Evolutionary conservation across 2,797 vertebrate species (phyloP).

Genomic region (Lateolabrax maculatus): DNA sequence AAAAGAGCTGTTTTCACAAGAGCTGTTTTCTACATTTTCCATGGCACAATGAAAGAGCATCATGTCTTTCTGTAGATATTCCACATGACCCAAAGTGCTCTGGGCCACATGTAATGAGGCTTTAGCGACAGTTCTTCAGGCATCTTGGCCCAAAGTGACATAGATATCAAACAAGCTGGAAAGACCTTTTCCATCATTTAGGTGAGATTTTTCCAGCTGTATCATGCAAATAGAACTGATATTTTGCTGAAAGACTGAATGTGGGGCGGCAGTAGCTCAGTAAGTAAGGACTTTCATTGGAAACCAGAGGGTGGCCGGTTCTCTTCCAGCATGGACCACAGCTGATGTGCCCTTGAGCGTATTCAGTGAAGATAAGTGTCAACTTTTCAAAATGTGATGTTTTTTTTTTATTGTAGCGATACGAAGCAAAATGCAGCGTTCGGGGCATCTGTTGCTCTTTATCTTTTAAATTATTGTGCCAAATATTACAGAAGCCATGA

Average conservation of each 20-base stretch:
- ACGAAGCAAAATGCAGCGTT: background rate
- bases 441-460: background rate
- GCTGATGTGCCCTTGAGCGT: no score
- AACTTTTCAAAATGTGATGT: no score
- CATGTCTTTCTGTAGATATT: slow-evolving; percentile 15
- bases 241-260: background rate
- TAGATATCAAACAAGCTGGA: slow-evolving; percentile 21
- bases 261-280: no score
- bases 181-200: slow-evolving; percentile 8
- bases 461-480: background rate
- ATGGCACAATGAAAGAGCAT: background rate
- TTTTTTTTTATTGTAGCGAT: background rate
- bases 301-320: no score
- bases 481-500: background rate
- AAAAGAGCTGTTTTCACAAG: slow-evolving; percentile 3
- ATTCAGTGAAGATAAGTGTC: no score
- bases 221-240: background rate
- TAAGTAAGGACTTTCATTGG: no score
- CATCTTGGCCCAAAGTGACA: slow-evolving; percentile 20
- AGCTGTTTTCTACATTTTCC: background rate
- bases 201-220: background rate
- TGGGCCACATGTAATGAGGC: slow-evolving; percentile 31
- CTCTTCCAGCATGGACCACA: no score
- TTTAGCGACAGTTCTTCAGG: background rate
- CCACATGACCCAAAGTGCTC: slow-evolving; percentile 15